phyloP scores from a whole-genome alignment of 2,113 vertebrate species.

The Xiphias gladius region DNA sequence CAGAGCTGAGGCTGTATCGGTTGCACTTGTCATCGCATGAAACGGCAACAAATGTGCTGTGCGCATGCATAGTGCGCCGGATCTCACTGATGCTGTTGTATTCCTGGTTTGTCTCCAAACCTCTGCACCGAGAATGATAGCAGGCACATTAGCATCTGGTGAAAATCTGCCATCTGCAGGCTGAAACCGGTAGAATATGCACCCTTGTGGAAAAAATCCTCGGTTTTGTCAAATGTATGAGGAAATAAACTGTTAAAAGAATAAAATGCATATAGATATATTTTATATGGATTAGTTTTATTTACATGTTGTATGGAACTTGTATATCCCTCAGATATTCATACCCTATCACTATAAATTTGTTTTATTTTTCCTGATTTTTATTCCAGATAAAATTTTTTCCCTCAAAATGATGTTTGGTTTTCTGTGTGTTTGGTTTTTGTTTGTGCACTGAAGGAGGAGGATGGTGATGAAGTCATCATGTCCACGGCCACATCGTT shows the following conservation, averaged over 20 bases:
- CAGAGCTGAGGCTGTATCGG: neutral
- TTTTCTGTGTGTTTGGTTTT: neutral
- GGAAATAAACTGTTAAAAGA: neutral
- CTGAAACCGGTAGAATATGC: neutral
- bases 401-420: neutral
- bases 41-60: slow-evolving; percentile 15
- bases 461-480: slow-evolving; percentile 92
- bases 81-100: neutral
- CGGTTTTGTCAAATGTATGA: neutral
- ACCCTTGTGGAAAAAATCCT: neutral
- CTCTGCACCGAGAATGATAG: slow-evolving; percentile 41
- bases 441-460: slow-evolving; percentile 85
- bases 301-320: neutral
- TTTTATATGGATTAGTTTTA: neutral
- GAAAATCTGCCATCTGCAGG: slow-evolving; percentile 72
- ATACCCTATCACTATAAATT: neutral
- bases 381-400: neutral
- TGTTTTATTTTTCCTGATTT: neutral
- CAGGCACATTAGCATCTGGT: neutral
- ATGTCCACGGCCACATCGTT: slow-evolving; percentile 80
- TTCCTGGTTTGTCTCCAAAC: slow-evolving; percentile 22
- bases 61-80: neutral
- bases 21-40: slow-evolving; percentile 20
- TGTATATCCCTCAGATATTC: neutral
- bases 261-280: neutral